Evolutionary conservation across 2,113 vertebrate species (phyloP), one percentile per base, ranked within the genome.

Genomic region (Merops nubicus): DNA sequence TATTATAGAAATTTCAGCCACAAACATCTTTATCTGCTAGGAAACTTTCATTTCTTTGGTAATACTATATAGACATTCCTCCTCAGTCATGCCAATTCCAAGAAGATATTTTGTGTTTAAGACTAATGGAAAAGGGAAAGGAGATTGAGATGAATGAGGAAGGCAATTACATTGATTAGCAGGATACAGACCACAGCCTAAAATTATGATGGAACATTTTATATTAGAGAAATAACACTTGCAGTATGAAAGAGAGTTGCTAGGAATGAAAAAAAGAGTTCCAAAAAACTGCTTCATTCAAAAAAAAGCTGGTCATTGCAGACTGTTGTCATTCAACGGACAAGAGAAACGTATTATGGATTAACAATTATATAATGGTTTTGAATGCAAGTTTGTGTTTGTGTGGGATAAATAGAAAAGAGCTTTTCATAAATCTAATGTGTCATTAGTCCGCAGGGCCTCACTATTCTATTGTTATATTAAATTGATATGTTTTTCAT

Each of bases 181-280:
- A 92, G 80, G 67, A 43, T 54, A 81, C 43, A 96, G 79, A 94
- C 42, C 6, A 2, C 62, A 80, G 87, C 40, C 60, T 80, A 81
- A 93, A 95, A 89, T 87, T n/a, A 93, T 76, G 53, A 51, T 91
- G 63, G 18, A 77, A 51, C 33, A 54, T 91, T 88, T 91, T 86
- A 74, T 57, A 80, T 40, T 43, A 68, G 56, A 90, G 54, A 72
- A 88, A 69, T 38, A 59, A 18, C 26, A 54, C 17, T 42, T 76
- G 33, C 75, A 74, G 38, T 20, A 57, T 29, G 47, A 88, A 91
- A 92, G 36, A 22, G 74, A 57, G 22, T 60, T 59, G 42, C 17
- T 45, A 74, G 20, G 68, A 74, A 51, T 56, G 16, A 60, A 64
- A 65, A 43, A 56, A 57, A 34, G 11, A 57, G 8, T 26, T 76